These are phyloP conservation scores for Myotis findleyi DNA, from an alignment of 2,797 vertebrate species.

Conservation along the genomic window DNA sequence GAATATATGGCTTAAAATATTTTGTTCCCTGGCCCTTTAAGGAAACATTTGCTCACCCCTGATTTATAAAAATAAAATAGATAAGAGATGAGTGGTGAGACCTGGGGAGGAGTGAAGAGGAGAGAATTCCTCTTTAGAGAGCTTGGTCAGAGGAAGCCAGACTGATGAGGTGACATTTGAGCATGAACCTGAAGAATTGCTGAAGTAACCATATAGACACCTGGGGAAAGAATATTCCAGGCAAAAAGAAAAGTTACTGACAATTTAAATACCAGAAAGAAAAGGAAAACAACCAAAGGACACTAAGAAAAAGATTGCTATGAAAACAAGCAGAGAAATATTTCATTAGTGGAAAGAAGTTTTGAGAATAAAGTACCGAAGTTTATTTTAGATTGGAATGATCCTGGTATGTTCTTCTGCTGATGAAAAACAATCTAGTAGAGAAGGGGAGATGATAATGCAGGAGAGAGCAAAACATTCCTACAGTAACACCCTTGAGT, in stretches of 20 bases:
- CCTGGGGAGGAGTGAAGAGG: background rate
- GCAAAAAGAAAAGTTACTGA: background rate
- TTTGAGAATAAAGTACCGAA: background rate
- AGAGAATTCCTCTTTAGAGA: background rate
- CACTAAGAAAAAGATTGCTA: background rate
- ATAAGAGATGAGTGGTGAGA: background rate
- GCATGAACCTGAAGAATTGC: background rate
- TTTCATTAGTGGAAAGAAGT: background rate
- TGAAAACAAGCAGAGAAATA: background rate
- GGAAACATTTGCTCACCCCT: background rate
- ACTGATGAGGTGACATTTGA: background rate
- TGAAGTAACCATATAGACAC: background rate
- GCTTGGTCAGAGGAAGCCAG: background rate
- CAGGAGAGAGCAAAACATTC: background rate
- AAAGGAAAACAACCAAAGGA: background rate
- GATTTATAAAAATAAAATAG: background rate
- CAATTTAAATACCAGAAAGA: background rate
- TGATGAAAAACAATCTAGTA: background rate
- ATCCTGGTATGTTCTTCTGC: background rate
- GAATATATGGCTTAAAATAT: background rate
- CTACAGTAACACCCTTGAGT: background rate
- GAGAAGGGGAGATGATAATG: background rate
- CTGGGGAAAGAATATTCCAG: background rate
- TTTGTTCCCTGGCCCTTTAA: background rate
- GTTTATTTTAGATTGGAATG: background rate